These are phyloP conservation scores for Sphenopsis melanotis DNA, from an alignment of 2,797 vertebrate species.

Conservation along the genomic window DNA sequence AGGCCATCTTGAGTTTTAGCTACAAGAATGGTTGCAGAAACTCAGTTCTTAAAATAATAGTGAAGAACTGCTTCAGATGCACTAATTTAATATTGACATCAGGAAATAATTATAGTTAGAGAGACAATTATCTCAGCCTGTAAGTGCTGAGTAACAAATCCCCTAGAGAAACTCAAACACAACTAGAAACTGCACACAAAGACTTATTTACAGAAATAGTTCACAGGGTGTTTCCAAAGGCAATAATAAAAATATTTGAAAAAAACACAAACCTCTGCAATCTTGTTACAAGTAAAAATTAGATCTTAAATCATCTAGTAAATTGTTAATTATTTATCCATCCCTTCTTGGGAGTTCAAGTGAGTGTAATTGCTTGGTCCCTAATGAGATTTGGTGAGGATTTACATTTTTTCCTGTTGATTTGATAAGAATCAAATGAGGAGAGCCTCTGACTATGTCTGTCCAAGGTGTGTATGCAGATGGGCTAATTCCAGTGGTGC, in stretches of 20 bases:
- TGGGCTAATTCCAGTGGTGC: not conserved
- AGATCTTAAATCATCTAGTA: not conserved
- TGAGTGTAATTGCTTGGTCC: constrained; percentile 1
- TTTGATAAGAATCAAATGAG: not conserved
- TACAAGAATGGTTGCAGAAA: not conserved
- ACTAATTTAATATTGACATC: not conserved
- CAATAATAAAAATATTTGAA: not conserved
- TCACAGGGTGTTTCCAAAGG: constrained; percentile 1
- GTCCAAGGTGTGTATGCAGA: not conserved
- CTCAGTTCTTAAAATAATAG: not conserved
- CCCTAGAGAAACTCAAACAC: not conserved
- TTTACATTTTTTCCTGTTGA: constrained; percentile 7
- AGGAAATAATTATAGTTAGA: not conserved
- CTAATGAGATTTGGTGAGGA: not conserved
- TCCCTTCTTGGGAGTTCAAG: not conserved
- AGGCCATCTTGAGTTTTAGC: not conserved
- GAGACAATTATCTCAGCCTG: not conserved
- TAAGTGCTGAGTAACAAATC: not conserved
- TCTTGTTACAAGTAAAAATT: not conserved
- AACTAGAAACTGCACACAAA: not conserved
- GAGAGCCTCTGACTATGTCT: not conserved
- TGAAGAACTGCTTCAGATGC: not conserved
- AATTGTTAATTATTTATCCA: constrained; percentile 22
- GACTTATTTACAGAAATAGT: not conserved
- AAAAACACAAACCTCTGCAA: not conserved